phyloP scores from a whole-genome alignment of 2,113 vertebrate genomes.

The Phoenicopterus ruber region DNA sequence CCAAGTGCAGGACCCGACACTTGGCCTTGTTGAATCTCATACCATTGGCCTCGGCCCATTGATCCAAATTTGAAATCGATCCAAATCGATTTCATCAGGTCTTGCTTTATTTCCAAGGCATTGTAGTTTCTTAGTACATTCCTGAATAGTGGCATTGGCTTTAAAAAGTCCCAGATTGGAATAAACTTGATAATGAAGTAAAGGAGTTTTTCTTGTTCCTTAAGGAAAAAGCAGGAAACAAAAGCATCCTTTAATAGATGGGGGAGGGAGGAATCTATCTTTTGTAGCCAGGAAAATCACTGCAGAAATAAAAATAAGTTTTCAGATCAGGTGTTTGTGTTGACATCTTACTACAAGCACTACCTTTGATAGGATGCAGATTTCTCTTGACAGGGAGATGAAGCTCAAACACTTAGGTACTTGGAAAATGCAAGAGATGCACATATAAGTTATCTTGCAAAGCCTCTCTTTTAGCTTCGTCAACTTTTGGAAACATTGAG shows the following conservation, averaged over 20 bases:
- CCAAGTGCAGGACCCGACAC: too few relatives aligned
- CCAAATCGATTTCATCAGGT: background rate
- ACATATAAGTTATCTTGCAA: background rate
- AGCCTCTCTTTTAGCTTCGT: background rate
- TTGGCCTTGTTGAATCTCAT: too few relatives aligned
- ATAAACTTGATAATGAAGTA: background rate
- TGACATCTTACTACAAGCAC: background rate
- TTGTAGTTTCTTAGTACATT: background rate
- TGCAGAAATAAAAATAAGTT: background rate
- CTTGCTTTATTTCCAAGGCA: background rate
- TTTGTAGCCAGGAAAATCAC: background rate
- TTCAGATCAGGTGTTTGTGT: background rate
- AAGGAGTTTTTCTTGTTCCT: background rate
- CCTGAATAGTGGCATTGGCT: background rate
- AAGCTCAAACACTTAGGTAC: background rate
- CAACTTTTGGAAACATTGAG: background rate
- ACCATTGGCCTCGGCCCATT: too few relatives aligned
- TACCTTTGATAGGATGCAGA: background rate
- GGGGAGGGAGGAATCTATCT: accelerated
- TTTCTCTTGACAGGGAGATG: background rate
- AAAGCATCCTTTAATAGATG: background rate
- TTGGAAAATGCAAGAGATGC: background rate
- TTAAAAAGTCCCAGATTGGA: background rate
- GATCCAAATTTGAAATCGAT: too few relatives aligned
- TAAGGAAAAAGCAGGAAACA: background rate